Evolutionary conservation across 2,888 invertebrate species (phyloP), one percentile per base, ranked within the genome.

Genomic region (Palloptera scutellata): DNA sequence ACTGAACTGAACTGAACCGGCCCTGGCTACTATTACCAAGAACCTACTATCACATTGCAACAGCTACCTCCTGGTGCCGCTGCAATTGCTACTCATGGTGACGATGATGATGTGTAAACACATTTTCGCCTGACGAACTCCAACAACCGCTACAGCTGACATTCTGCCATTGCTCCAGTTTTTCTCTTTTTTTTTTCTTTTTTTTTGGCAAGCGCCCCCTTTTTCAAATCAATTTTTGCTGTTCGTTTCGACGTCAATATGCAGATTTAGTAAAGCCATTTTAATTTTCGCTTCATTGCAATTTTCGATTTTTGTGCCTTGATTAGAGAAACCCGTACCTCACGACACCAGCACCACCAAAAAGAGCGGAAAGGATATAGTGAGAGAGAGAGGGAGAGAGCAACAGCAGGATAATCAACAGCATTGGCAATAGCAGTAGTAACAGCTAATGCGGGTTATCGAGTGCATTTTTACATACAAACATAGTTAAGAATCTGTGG

Each of bases 361-460:
- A 54, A 10, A 54, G 17, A 12, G 54, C 1, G 30, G 6, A 30
- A 30, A 6, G 6, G 30, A 15, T 11, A 11, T 8, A 48, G 48
- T 4, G 48, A 13, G 48, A 48, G 48, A 13, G 48, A 15, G n/a
- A 3, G 48, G 12, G 48, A 48, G 10, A 45, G 45, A 45, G 45
- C 45, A 13, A 45, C 45, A 13, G 6, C 30, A 30, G 30, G 30
- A 30, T 30, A 30, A 30, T 30, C 30, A 30, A 6, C 30, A 30
- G 3, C 30, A 30, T 30, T 30, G 30, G 30, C 30, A 30, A 30
- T 6, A 30, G 30, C 30, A 30, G 51, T 8, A 48, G n/a, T 15
- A 15, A 66, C 63, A 71, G 71, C 70, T 72, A 77, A 78, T 78
- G 74, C 79, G 75, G 78, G 79, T 68, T 74, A 76, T 76, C 71